phyloP scores from a whole-genome alignment of 2,113 vertebrate species.

The Gobius niger region DNA sequence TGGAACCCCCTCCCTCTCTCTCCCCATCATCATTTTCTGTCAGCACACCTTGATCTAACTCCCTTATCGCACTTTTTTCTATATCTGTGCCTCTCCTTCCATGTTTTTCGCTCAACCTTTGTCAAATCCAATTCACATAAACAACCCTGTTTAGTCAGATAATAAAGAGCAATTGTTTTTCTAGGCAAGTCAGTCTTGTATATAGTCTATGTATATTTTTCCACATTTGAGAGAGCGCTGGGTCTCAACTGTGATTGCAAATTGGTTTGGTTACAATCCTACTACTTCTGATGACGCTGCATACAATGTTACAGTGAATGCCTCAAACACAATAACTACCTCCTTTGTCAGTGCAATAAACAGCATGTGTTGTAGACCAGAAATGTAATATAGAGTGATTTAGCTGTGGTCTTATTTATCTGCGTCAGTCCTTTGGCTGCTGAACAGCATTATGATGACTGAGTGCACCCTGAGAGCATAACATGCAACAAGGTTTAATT shows the following conservation, averaged over 20 bases:
- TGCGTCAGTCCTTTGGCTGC: neutral
- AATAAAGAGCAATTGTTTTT: neutral
- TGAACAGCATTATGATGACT: neutral
- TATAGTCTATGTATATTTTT: neutral
- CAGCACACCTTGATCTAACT: slow-evolving; percentile 32
- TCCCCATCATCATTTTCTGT: slow-evolving; percentile 24
- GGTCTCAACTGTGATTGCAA: too few species aligned
- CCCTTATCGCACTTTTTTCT: slow-evolving; percentile 21
- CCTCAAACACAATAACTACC: too few species aligned
- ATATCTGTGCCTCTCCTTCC: slow-evolving; percentile 19
- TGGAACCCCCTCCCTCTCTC: slow-evolving; percentile 26
- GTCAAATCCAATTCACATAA: neutral
- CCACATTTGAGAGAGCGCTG: too few species aligned
- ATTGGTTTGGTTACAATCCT: too few species aligned
- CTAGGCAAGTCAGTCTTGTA: neutral
- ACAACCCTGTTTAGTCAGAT: slow-evolving; percentile 17
- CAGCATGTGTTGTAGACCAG: too few species aligned
- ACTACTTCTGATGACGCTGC: too few species aligned
- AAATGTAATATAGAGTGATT: neutral
- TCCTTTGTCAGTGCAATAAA: too few species aligned
- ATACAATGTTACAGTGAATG: too few species aligned
- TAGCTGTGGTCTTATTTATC: neutral
- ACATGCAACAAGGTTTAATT: neutral
- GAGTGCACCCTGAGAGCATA: neutral
- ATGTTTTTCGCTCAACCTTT: neutral